Conservation (phyloP, 2,113 vertebrate species). For the Leucopsar rothschildi region DNA sequence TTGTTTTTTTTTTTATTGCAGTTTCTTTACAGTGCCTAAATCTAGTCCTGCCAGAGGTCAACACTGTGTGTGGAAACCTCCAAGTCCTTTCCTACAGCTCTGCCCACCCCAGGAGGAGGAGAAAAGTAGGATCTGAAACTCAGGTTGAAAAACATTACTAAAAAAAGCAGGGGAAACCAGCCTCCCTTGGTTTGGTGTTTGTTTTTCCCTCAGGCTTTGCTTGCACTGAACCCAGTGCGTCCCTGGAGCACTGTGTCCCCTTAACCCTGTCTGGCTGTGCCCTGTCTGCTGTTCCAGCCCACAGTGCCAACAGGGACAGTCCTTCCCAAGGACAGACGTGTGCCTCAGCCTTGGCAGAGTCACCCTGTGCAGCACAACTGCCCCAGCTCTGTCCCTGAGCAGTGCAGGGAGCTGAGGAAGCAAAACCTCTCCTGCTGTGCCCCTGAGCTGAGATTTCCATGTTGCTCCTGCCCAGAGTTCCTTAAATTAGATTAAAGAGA, state of each 20-base stretch:
- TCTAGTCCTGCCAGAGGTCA: neutral
- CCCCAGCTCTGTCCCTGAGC: neutral
- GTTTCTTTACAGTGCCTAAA: neutral
- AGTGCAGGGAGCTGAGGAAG: accelerated
- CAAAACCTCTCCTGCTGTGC: neutral
- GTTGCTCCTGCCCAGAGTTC: neutral
- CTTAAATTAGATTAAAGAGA: neutral
- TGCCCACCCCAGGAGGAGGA: neutral
- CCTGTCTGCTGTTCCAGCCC: neutral
- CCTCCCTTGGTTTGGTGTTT: neutral
- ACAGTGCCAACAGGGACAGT: accelerated
- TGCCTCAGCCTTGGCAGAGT: neutral
- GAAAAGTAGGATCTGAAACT: neutral
- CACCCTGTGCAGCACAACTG: accelerated
- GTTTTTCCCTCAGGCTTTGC: neutral
- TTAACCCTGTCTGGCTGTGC: neutral
- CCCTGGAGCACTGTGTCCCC: neutral
- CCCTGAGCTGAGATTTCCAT: neutral
- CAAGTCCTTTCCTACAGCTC: neutral
- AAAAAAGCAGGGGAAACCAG: neutral
- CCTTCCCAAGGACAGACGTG: neutral
- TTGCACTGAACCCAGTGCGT: neutral
- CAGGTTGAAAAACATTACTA: neutral
- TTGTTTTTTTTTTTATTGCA: neutral
- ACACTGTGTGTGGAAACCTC: neutral